Evolutionary conservation across 2,113 vertebrate species (phyloP), one percentile per base, ranked within the genome.

Genomic region (Microtus pennsylvanicus): DNA sequence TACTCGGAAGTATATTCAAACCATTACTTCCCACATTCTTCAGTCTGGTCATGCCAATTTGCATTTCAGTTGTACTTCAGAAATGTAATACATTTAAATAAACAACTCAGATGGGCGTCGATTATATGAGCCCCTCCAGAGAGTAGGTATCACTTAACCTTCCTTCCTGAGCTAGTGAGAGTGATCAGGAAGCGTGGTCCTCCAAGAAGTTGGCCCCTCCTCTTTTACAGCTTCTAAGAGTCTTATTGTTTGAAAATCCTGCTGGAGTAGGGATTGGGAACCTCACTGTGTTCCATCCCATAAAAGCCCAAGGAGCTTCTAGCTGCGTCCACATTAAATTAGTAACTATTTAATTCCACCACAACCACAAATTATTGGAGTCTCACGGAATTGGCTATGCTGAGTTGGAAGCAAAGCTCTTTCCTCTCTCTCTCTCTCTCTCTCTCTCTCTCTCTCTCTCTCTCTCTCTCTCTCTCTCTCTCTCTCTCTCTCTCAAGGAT

Each of bases 1-100:
- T 70, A 52, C 35, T 75, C 16, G 91, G 14, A 61, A 38, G 47
- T 52, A 81, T 22, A 82, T 85, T 87, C 89, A 81, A 96, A n/a
- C 50, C 69, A 76, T 67, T 89, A 19, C 75, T 94, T 90, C 86
- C 28, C 6, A 33, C 30, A 38, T 92, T 55, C 52, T 80, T 90
- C 26, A 76, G 19, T 65, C 78, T 90, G 33, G 35, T 69, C 35
- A 52, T 42, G 28, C 5, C 28, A 45, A 30, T 63, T 86, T 82
- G 55, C 63, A 72, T 85, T 83, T 90, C 17, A 69, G 35, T 5
- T 75, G 12, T 28, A 83, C 82, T 85, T 91, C 14, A 78, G 61
- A 95, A 94, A 63, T 78, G 5, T 5, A n/a, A 70, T 38, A 38
- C 17, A 91, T 35, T 78, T 65, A 76, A 89, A 70, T 70, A 47